Conservation (phyloP, 1,140 invertebrate genomes). For the Drosophila ficusphila region DNA sequence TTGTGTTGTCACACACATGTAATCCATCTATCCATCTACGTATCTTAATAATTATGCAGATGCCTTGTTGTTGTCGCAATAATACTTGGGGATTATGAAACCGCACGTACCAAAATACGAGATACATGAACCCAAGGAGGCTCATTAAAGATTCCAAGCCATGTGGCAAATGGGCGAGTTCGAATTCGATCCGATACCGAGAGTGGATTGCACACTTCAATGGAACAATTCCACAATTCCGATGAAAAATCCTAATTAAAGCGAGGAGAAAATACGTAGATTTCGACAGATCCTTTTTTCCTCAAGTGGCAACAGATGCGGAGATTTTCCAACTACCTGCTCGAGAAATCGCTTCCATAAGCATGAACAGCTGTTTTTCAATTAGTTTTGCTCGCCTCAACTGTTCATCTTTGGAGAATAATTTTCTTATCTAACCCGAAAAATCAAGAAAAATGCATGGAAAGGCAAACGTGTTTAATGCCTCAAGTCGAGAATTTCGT, state of each 20-base stretch:
- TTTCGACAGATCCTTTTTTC: slow-evolving; percentile 36
- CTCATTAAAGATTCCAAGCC: slow-evolving; percentile 23
- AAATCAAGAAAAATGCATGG: slow-evolving; percentile 17
- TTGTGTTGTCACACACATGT: slow-evolving; percentile 39
- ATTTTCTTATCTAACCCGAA: slow-evolving; percentile 9
- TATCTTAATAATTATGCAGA: slow-evolving; percentile 34
- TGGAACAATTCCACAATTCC: slow-evolving; percentile 28
- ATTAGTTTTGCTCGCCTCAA: slow-evolving; percentile 34
- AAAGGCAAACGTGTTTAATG: slow-evolving; percentile 59
- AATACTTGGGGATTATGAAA: slow-evolving; percentile 42
- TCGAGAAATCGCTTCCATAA: slow-evolving; percentile 19
- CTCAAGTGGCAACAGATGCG: slow-evolving; percentile 49
- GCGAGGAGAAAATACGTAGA: slow-evolving; percentile 22
- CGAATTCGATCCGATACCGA: slow-evolving; percentile 16
- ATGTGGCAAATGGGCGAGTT: slow-evolving; percentile 31
- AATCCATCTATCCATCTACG: slow-evolving; percentile 28
- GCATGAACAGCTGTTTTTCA: slow-evolving; percentile 29
- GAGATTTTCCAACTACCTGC: slow-evolving; percentile 30
- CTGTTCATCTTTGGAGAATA: slow-evolving; percentile 1
- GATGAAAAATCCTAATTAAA: slow-evolving; percentile 28
- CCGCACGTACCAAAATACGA: slow-evolving; percentile 32
- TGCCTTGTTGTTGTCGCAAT: slow-evolving; percentile 23
- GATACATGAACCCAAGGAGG: slow-evolving; percentile 6
- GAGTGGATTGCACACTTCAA: slow-evolving; percentile 19
- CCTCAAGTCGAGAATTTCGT: slow-evolving; percentile 27